Evolutionary conservation across 2,113 vertebrate species (phyloP), one percentile per base, ranked within the genome.

Genomic region (Cavia aperea): DNA sequence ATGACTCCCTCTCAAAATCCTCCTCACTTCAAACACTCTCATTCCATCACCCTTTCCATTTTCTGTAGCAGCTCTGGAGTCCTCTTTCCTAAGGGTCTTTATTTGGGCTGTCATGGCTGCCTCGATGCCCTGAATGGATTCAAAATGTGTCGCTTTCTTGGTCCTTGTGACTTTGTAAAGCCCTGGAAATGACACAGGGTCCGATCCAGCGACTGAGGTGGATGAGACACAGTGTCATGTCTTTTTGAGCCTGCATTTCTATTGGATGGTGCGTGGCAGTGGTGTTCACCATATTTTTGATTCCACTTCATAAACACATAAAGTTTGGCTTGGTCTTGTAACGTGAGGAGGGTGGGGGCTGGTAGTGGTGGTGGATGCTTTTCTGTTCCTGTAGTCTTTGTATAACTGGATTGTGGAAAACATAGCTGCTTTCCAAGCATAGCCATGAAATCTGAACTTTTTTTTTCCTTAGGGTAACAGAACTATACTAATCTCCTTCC

Each of bases 401-500:
- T 83, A 63, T 58, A 90, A 86, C 7, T 43, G 70, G 36, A 7
- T 94, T 83, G 60, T 85, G 58, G 77, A 84, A 89, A 93, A 89
- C 4, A 2, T 86, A 86, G 39, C 70, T 72, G 75, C 65, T 95
- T 90, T 83, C 81, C 46, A 63, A 77, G 85, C 24, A 72, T 4
- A 39, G 79, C 75, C 29, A 81, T 68, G 68, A 92, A 82, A 92
- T 78, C 58, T 89, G 94, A 77, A 77, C 26, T 21, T 56, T 63
- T 82, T 19, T 56, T 68, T 81, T 51, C 19, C 23, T 81, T 36
- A 23, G 4, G 21, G 29, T 13, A 24, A 87, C 26, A 83, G 79
- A 68, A 89, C 23, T 26, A 16, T 18, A 33, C 86, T 88, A 70
- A 90, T 90, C 91, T 94, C 58, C 43, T 95, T 91, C 86, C 73